Percentiles rank a stretch among this genome's conserved stretches.
Conservation (phyloP, 2,113 vertebrate species). For the Climacteris rufus region DNA sequence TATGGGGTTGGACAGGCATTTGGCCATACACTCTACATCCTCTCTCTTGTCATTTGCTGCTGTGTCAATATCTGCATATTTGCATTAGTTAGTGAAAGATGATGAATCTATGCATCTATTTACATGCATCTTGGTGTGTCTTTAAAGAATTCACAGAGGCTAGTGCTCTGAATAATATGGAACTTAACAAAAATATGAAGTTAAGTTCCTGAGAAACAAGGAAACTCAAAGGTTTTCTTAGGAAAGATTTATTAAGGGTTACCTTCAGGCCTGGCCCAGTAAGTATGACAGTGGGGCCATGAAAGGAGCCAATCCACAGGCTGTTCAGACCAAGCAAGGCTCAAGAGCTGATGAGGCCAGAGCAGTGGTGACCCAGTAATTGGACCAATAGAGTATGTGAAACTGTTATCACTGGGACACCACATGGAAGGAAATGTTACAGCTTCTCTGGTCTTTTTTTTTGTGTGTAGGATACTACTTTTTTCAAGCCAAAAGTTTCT, state of each 20-base stretch:
- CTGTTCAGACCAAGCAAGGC: not conserved
- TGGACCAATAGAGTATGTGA: not conserved
- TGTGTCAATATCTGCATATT: not conserved
- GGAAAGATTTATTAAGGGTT: not conserved
- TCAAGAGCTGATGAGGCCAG: not conserved
- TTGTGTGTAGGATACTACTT: not conserved
- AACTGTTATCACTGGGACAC: not conserved
- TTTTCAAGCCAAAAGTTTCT: not conserved
- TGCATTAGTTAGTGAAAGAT: not conserved
- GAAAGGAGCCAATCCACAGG: not conserved
- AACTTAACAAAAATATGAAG: not conserved
- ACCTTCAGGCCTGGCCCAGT: not conserved
- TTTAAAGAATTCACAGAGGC: not conserved
- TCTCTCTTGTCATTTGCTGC: not conserved
- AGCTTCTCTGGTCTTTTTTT: not conserved
- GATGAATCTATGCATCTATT: not conserved
- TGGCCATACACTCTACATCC: not conserved
- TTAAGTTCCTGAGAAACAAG: not conserved
- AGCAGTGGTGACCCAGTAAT: not conserved
- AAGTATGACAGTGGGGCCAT: not conserved
- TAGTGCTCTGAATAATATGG: not conserved
- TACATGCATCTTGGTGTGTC: not conserved
- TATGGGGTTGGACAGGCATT: not conserved
- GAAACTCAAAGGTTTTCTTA: not conserved
- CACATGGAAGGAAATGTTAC: not conserved